A percentile compares a stretch with the other conserved stretches of the same genome.
phyloP scores from a whole-genome alignment of 1,140 invertebrate species.

The Hypsibius dujardini region DNA sequence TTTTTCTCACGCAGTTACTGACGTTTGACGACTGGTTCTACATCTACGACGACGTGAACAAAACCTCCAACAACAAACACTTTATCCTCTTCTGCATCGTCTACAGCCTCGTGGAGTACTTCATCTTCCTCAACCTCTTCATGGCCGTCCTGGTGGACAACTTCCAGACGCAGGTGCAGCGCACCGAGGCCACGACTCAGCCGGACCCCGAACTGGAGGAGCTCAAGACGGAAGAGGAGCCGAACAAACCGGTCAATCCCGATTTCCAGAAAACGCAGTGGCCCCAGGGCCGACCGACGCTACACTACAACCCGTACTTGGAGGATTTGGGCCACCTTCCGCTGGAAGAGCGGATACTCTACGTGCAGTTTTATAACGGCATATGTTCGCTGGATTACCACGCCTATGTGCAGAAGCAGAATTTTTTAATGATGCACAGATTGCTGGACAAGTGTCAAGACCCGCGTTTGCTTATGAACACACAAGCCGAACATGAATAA shows the following conservation, averaged over 20 bases:
- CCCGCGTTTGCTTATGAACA: not conserved
- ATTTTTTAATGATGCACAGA: not conserved
- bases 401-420: conserved; percentile 13
- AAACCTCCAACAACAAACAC: conserved; percentile 22
- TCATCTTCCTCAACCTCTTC: conserved; percentile 30
- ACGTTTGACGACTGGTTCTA: conserved; percentile 27
- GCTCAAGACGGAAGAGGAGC: not conserved
- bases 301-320: conserved; percentile 6
- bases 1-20: conserved; percentile 17
- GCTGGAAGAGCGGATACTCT: not conserved
- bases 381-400: conserved; percentile 3
- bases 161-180: conserved; percentile 24
- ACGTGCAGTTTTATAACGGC: not conserved
- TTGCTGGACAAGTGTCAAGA: conserved; percentile 14
- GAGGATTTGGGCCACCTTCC: not conserved
- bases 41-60: conserved; percentile 24
- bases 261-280: not conserved
- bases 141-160: conserved; percentile 30
- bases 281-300: not conserved
- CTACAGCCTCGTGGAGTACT: conserved; percentile 29
- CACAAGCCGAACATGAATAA: conserved; percentile 7
- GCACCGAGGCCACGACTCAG: not conserved
- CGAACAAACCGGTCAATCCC: not conserved
- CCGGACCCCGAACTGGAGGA: not conserved
- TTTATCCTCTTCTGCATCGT: conserved; percentile 27